Conservation (phyloP, 1,140 invertebrate species). For the Diorhabda carinulata region DNA sequence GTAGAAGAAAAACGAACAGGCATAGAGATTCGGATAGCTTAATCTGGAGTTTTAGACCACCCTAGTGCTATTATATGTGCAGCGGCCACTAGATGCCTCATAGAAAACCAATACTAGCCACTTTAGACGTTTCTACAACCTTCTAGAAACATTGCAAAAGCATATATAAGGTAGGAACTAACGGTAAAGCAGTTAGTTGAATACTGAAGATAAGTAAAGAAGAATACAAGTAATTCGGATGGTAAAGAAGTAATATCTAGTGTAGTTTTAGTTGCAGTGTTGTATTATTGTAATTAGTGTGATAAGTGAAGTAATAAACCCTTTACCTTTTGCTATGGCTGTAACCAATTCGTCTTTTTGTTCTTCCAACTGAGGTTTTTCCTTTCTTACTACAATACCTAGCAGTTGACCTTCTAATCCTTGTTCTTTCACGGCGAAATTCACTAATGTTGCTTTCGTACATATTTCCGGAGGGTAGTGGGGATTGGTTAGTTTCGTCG, state of each 20-base stretch:
- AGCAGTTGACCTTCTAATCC: conserved; percentile 82
- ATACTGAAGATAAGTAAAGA: too few relatives aligned
- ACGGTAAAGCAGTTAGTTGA: too few relatives aligned
- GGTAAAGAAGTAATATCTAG: neutral
- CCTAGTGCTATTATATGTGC: too few relatives aligned
- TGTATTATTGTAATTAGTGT: neutral
- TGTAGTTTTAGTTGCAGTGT: neutral
- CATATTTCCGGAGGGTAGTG: conserved; percentile 88
- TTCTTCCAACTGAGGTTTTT: conserved; percentile 77
- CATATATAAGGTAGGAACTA: too few relatives aligned
- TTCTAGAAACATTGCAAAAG: too few relatives aligned
- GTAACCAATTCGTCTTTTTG: conserved; percentile 73
- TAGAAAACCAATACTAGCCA: too few relatives aligned
- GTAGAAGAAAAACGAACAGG: too few relatives aligned
- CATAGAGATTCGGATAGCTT: too few relatives aligned
- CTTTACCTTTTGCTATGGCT: conserved; percentile 59
- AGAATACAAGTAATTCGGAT: too few relatives aligned
- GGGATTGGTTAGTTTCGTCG: conserved; percentile 88
- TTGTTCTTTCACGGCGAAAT: conserved; percentile 89
- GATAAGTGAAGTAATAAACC: neutral
- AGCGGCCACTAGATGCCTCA: too few relatives aligned
- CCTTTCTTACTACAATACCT: conserved; percentile 75
- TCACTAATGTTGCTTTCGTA: conserved; percentile 86
- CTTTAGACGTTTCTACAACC: too few relatives aligned
- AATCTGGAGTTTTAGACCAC: too few relatives aligned